These are phyloP conservation scores for Parapsyche elsis DNA, from an alignment of 1,140 invertebrate species.

Conservation along the genomic window DNA sequence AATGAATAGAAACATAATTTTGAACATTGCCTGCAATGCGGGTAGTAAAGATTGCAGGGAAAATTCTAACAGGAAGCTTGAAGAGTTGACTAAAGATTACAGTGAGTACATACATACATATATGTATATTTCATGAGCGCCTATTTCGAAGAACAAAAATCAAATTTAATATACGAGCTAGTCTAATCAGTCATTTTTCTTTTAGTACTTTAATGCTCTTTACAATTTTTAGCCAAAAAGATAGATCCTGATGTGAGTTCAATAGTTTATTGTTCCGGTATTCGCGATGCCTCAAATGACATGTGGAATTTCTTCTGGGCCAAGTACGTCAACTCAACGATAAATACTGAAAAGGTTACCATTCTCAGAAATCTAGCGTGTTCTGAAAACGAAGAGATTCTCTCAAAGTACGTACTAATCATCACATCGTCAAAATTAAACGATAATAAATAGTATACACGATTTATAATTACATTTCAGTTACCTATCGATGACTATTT, in stretches of 20 bases:
- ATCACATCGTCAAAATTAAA: too few species aligned
- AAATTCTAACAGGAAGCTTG: not conserved
- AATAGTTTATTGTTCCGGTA: slow-evolving; percentile 6
- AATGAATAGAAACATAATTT: slow-evolving; percentile 75
- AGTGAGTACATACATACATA: not conserved
- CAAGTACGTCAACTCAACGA: not conserved
- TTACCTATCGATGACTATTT: not conserved
- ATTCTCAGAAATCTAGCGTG: slow-evolving; percentile 21
- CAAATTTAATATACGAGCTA: not conserved
- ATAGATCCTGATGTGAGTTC: slow-evolving; percentile 56
- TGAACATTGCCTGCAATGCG: slow-evolving; percentile 76
- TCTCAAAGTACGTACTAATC: not conserved
- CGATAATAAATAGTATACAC: too few species aligned
- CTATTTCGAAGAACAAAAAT: not conserved
- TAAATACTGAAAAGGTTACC: not conserved
- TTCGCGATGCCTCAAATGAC: slow-evolving; percentile 57
- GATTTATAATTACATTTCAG: not conserved
- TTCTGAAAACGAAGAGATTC: not conserved
- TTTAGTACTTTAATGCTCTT: not conserved
- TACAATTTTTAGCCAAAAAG: not conserved
- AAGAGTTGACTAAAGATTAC: not conserved
- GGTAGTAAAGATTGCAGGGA: slow-evolving; percentile 67
- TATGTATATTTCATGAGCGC: too few species aligned
- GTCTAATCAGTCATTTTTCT: too few species aligned
- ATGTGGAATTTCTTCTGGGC: slow-evolving; percentile 57